Base-by-base conservation (phyloP, 2,888 invertebrate species). In the Spodoptera littoralis region DNA sequence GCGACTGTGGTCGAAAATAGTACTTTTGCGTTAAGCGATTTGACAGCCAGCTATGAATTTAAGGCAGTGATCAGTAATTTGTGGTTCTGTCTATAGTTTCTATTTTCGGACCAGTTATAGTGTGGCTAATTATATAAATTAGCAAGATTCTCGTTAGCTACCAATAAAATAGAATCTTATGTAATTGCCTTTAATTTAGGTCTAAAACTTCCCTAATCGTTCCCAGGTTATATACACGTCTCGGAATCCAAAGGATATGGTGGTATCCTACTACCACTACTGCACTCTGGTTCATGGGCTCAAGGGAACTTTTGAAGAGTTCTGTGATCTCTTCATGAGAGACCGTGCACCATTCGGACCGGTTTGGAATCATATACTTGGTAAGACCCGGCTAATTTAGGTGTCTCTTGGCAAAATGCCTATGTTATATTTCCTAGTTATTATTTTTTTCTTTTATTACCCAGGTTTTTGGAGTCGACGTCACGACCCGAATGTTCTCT, bases 161-260 rank as follows among this genome's bases (percentile, higher is more conserved):
- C 1, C 1, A 18, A 18, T 18, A 1, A 18, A 18, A 1, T 18
- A 18, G 1, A 18, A 18, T 18, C 18, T 18, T 18, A 18, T 18
- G 18, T 18, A 18, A 18, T 18, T 18, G 18, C 18, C 1, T 18
- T 18, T 1, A 18, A 2, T 18, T 1, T 18, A 18, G 18, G 18
- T 18, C 18, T 18, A 18, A 18, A 18, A 18, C 18, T 18, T 18
- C 18, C 18, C 18, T 18, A 18, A 18, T 18, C 18, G 18, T 18
- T 2, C 18, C 18, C 85, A 98, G 97, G 96, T 98, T 22, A 96
- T 99, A 69, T 99, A 98, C 88, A 96, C 98, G 1, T 96, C 97
- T 0, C 96, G 99, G 53, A 98, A 99, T 91, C 98, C 98, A 0
- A 98, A 98, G 88, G 99, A 99, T 87, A 96, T 97, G 83, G 97